Conservation (phyloP, 37 sponge, comb jelly and placozoan genomes). For the Chondrosia reniformis region DNA sequence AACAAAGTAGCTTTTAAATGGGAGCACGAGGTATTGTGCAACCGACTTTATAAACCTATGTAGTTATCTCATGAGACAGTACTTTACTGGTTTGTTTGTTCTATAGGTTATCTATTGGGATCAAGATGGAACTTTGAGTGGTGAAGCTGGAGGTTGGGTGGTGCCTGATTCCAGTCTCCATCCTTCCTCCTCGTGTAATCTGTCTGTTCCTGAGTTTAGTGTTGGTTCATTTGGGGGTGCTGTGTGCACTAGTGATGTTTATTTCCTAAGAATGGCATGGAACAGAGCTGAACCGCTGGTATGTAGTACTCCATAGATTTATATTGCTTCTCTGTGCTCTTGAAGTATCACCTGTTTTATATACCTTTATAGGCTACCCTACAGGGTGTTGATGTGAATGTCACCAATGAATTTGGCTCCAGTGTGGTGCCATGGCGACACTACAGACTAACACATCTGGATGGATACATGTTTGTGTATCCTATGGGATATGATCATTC, state of each 20-base stretch:
- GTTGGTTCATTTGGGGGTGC: conserved; percentile 30
- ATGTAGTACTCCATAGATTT: conserved; percentile 17
- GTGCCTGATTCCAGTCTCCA: conserved; percentile 46
- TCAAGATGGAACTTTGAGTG: conserved; percentile 31
- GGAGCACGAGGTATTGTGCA: conserved; percentile 17
- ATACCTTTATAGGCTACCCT: conserved; percentile 47
- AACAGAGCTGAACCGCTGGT: conserved; percentile 66
- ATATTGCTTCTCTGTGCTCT: too few species aligned
- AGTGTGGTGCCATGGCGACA: conserved; percentile 72
- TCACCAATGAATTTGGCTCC: conserved; percentile 59
- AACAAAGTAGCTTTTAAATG: conserved; percentile 74
- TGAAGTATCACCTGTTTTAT: too few species aligned
- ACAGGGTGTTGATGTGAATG: conserved; percentile 46
- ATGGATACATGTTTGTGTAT: conserved; percentile 75
- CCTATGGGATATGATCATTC: conserved; percentile 44
- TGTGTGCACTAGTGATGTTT: conserved; percentile 54
- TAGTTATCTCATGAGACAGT: too few species aligned
- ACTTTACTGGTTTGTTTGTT: too few species aligned
- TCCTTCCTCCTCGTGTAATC: conserved; percentile 49
- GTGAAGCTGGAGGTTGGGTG: conserved; percentile 47
- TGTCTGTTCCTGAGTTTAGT: conserved; percentile 56
- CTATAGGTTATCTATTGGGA: conserved; percentile 17
- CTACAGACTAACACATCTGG: conserved; percentile 73
- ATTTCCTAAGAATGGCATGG: conserved; percentile 77
- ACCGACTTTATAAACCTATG: background rate